Evolutionary conservation across 2,888 invertebrate genomes (phyloP).

Genomic region (Macaria notata): DNA sequence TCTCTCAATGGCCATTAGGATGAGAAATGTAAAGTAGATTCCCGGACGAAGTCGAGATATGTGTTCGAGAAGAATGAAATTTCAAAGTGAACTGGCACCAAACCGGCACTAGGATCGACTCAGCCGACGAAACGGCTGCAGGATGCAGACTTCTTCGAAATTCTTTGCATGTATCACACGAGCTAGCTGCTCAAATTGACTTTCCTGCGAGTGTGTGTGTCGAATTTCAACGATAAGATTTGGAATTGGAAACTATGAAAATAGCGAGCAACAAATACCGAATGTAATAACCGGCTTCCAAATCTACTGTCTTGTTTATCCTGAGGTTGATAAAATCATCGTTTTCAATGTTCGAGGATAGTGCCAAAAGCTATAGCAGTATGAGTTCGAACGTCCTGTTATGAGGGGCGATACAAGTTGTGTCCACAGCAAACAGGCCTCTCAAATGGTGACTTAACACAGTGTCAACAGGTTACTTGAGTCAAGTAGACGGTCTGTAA

Average conservation of each 20-base stretch:
- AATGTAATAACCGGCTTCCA: not conserved
- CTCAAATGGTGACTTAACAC: slow-evolving; percentile 62
- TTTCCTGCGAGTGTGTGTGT: slow-evolving; percentile 20
- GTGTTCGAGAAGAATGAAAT: slow-evolving; percentile 78
- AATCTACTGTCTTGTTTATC: slow-evolving; percentile 8
- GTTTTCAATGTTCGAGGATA: slow-evolving; percentile 22
- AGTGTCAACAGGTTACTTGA: slow-evolving; percentile 79
- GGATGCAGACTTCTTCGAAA: slow-evolving; percentile 50
- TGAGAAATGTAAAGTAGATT: slow-evolving; percentile 82
- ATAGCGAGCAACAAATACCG: slow-evolving; percentile 2
- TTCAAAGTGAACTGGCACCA: slow-evolving; percentile 67
- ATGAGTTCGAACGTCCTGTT: slow-evolving; percentile 42
- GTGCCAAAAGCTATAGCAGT: slow-evolving; percentile 41
- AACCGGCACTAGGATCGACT: slow-evolving; percentile 46
- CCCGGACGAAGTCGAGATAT: slow-evolving; percentile 76
- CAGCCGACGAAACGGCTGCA: slow-evolving; percentile 51
- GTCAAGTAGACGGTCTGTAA: slow-evolving; percentile 74
- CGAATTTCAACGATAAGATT: slow-evolving; percentile 23
- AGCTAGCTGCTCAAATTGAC: slow-evolving; percentile 27
- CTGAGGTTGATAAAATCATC: slow-evolving; percentile 10
- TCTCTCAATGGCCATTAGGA: slow-evolving; percentile 81
- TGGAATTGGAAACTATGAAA: slow-evolving; percentile 12
- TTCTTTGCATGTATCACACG: slow-evolving; percentile 51
- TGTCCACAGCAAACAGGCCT: slow-evolving; percentile 59
- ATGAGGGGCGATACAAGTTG: slow-evolving; percentile 48